Evolutionary conservation across 1,140 invertebrate genomes (phyloP).

Genomic region (Pseudomyrmex concolor): DNA sequence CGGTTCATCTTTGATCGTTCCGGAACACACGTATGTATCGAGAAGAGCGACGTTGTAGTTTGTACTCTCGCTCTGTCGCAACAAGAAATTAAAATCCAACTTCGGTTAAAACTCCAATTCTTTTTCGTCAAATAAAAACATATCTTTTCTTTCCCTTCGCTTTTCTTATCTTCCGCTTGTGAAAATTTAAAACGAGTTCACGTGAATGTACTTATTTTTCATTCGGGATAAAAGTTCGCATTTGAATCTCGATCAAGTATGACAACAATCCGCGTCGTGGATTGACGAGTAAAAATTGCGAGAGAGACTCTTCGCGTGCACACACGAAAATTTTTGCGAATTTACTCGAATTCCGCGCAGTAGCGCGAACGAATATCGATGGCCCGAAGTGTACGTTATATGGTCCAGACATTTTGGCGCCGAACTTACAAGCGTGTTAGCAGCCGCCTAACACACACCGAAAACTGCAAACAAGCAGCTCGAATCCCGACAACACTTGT

Average conservation of each 20-base stretch:
- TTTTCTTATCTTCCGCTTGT: background rate
- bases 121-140: too few species aligned
- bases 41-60: background rate
- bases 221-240: too few species aligned
- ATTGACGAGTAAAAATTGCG: too few species aligned
- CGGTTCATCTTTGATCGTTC: conserved; percentile 35
- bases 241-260: too few species aligned
- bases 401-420: conserved; percentile 78
- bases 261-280: too few species aligned
- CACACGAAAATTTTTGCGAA: background rate
- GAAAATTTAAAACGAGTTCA: too few species aligned
- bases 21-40: background rate
- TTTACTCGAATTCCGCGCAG: conserved; percentile 2
- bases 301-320: too few species aligned
- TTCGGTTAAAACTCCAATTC: too few species aligned
- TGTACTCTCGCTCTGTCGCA: background rate
- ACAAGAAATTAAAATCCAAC: background rate
- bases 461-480: conserved; percentile 70
- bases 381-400: conserved; percentile 67
- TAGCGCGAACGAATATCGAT: conserved; percentile 12
- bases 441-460: conserved; percentile 61
- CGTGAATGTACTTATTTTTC: too few species aligned
- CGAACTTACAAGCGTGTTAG: conserved; percentile 62
- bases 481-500: conserved; percentile 54
- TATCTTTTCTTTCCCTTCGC: background rate